Evolutionary conservation across 2,797 vertebrate genomes (phyloP).

Genomic region (Podarcis siculus): DNA sequence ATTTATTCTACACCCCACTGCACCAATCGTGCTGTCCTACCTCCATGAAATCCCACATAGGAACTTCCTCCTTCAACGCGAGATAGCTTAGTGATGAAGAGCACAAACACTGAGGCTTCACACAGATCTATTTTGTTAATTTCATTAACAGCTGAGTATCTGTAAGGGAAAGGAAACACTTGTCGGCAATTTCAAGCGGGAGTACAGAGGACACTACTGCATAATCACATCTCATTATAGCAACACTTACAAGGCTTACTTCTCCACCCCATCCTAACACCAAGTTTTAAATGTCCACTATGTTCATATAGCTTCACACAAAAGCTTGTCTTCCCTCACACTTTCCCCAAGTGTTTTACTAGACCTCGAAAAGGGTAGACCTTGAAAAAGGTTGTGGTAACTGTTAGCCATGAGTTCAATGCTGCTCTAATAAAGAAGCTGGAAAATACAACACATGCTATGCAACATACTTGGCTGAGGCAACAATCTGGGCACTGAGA

Average conservation of each 20-base stretch:
- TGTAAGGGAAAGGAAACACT: slow-evolving; percentile 51
- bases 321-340: background rate
- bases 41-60: slow-evolving; percentile 94
- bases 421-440: background rate
- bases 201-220: background rate
- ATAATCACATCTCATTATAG: background rate
- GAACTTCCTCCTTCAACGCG: slow-evolving; percentile 87
- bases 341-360: too few species aligned
- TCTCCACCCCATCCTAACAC: background rate
- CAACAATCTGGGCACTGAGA: slow-evolving; percentile 87
- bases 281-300: background rate
- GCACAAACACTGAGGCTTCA: slow-evolving; percentile 81
- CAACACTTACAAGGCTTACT: background rate
- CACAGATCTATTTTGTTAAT: slow-evolving; percentile 84
- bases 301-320: background rate
- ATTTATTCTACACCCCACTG: background rate
- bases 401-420: background rate
- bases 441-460: background rate
- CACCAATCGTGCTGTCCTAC: slow-evolving; percentile 68
- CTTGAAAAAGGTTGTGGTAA: too few species aligned
- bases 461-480: slow-evolving; percentile 89
- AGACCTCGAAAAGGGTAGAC: too few species aligned
- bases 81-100: slow-evolving; percentile 92
- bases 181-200: background rate
- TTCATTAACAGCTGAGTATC: slow-evolving; percentile 92